Percentiles rank a stretch among this genome's conserved stretches.
Conservation (phyloP, 1,140 invertebrate species). For the Eulimnadia texana region DNA sequence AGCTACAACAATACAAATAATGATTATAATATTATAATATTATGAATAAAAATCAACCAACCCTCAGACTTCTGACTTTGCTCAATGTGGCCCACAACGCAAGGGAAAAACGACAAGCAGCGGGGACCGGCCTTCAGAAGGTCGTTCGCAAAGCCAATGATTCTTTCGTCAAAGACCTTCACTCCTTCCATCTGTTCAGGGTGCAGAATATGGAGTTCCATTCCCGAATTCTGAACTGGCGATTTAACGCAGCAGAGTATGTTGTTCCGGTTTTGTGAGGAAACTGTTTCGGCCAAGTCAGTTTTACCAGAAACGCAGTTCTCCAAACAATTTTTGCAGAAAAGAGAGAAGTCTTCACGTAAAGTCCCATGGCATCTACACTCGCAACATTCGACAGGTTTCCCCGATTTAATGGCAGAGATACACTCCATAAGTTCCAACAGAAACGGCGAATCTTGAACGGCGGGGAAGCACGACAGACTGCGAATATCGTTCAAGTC, state of each 20-base stretch:
- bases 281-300: neutral
- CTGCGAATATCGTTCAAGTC: slow-evolving; percentile 19
- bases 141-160: slow-evolving; percentile 12
- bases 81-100: slow-evolving; percentile 20
- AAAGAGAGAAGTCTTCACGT: no score
- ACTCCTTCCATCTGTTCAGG: neutral
- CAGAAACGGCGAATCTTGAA: slow-evolving; percentile 18
- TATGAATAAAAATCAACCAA: no score
- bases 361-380: slow-evolving; percentile 13
- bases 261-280: neutral
- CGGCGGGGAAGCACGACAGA: slow-evolving; percentile 19
- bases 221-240: neutral
- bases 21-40: neutral
- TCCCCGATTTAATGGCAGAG: slow-evolving; percentile 17
- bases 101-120: slow-evolving; percentile 18
- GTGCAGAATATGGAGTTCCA: neutral
- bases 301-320: neutral
- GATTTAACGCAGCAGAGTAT: neutral
- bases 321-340: neutral
- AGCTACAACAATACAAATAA: neutral
- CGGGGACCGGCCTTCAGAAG: slow-evolving; percentile 23
- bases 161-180: neutral
- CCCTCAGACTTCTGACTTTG: neutral
- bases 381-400: slow-evolving; percentile 2
- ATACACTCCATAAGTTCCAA: slow-evolving; percentile 19